Conservation (phyloP, 2,888 invertebrate species). For the Rugalucina vietnamica region DNA sequence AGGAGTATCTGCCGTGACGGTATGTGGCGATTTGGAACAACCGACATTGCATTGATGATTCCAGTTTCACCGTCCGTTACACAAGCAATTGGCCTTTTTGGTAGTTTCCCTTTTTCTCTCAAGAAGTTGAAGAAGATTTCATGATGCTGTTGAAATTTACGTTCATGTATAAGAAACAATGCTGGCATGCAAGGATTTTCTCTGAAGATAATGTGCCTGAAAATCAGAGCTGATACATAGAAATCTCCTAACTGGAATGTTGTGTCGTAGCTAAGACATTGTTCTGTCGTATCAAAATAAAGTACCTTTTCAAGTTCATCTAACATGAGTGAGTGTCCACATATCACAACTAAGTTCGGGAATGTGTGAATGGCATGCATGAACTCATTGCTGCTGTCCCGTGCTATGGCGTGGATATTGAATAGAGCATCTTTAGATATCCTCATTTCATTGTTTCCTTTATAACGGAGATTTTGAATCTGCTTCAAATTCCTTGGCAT, state of each 20-base stretch:
- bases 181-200: too few species aligned
- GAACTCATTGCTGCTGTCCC: conserved; percentile 2
- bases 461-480: not conserved
- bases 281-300: not conserved
- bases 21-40: too few species aligned
- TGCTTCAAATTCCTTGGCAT: not conserved
- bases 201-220: not conserved
- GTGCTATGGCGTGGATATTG: not conserved
- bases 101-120: too few species aligned
- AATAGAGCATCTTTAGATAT: not conserved
- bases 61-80: too few species aligned
- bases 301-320: not conserved
- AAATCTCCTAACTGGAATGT: not conserved
- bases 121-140: too few species aligned
- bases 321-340: conserved; percentile 1
- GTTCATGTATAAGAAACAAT: too few species aligned
- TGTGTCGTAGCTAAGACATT: not conserved
- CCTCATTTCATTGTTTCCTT: conserved; percentile 5
- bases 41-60: too few species aligned
- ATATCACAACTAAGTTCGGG: not conserved
- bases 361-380: not conserved
- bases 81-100: too few species aligned
- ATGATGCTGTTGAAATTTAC: too few species aligned
- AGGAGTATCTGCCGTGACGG: too few species aligned
- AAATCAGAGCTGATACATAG: not conserved